Evolutionary conservation across 1,140 invertebrate genomes (phyloP).

Genomic region (Trigoniulus corallinus): DNA sequence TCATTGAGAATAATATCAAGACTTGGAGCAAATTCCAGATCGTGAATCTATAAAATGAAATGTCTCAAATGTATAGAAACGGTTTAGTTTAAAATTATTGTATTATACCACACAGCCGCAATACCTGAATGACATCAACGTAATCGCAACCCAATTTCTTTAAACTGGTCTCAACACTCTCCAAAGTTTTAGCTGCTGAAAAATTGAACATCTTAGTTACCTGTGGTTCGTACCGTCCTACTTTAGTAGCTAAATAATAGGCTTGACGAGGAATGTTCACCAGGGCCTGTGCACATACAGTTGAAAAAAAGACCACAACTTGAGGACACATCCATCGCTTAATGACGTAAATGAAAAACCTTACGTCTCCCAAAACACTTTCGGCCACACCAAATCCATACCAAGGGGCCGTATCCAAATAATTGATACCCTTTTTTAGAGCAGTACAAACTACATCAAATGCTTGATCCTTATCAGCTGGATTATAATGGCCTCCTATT

Average conservation of each 20-base stretch:
- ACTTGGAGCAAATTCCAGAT: constrained; percentile 71
- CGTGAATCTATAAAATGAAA: constrained; percentile 80
- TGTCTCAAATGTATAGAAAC: no score
- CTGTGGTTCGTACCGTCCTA: constrained; percentile 60
- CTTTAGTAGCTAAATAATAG: constrained; percentile 87
- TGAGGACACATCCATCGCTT: not conserved
- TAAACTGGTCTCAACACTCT: constrained; percentile 62
- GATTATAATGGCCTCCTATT: constrained; percentile 27
- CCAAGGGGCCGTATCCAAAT: constrained; percentile 78
- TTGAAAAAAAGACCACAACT: not conserved
- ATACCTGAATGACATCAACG: constrained; percentile 76
- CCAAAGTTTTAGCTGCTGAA: constrained; percentile 47
- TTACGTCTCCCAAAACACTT: constrained; percentile 58
- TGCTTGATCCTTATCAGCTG: constrained; percentile 40
- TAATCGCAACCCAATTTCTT: constrained; percentile 55
- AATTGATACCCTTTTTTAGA: constrained; percentile 66
- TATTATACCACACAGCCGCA: no score
- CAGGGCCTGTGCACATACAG: constrained; percentile 36
- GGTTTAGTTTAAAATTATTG: no score
- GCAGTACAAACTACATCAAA: constrained; percentile 48
- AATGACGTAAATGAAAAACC: no score
- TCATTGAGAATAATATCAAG: constrained; percentile 62
- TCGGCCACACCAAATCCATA: constrained; percentile 57
- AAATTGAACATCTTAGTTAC: constrained; percentile 73
- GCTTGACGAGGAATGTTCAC: constrained; percentile 54